A percentile compares a stretch with the other conserved stretches of the same genome.
Evolutionary conservation across 2,888 invertebrate species (phyloP).

Genomic region (Hedychridium roseum): DNA sequence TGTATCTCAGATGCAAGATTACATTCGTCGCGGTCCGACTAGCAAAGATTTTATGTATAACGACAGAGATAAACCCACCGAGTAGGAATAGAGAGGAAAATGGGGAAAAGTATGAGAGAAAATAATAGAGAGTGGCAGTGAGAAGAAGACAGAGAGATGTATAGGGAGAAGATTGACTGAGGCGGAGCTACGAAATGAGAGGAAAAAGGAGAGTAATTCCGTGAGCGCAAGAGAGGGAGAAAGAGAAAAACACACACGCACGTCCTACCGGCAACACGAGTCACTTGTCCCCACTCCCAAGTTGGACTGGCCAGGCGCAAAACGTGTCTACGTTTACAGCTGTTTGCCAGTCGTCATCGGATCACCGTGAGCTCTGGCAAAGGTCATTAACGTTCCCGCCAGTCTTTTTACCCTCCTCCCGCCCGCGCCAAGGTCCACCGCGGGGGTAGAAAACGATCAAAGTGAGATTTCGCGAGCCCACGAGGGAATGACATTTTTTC

Average conservation of each 20-base stretch:
- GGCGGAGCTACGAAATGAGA: neutral
- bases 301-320: conserved; percentile 30
- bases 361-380: conserved; percentile 33
- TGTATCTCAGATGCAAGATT: too few relatives aligned
- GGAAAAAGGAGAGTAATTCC: neutral
- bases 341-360: conserved; percentile 50
- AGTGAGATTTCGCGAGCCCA: too few relatives aligned
- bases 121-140: too few relatives aligned
- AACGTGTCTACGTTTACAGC: conserved; percentile 51
- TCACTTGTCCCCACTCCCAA: conserved; percentile 15
- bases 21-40: too few relatives aligned
- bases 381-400: conserved; percentile 13
- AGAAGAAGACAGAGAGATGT: neutral
- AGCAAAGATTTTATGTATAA: too few relatives aligned
- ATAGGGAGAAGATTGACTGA: neutral
- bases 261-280: neutral
- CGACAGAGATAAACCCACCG: too few relatives aligned
- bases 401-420: neutral
- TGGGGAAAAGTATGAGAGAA: too few relatives aligned
- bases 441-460: too few relatives aligned
- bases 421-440: too few relatives aligned
- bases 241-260: neutral
- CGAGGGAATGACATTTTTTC: too few relatives aligned
- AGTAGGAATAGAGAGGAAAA: too few relatives aligned
- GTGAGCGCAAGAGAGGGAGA: neutral